Conservation (phyloP, 2,113 vertebrate species). For the Choloepus hoffmanni region DNA sequence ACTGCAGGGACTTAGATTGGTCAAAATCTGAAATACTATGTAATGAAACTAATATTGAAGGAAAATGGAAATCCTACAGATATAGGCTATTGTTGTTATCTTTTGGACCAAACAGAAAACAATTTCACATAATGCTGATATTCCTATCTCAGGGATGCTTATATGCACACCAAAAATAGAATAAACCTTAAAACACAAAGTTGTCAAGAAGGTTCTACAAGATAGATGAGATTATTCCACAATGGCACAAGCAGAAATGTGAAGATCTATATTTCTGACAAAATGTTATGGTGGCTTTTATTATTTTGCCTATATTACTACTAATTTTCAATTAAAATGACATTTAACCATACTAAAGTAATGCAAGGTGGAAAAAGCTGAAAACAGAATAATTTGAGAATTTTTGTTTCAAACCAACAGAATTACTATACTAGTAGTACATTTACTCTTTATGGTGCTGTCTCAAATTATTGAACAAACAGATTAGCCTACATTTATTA, state of each 20-base stretch:
- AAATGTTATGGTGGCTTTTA: not conserved
- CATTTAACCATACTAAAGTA: not conserved
- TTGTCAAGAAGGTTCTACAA: not conserved
- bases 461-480: constrained; percentile 45
- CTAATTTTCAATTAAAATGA: not conserved
- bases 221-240: not conserved
- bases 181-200: not conserved
- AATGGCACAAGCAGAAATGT: not conserved
- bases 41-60: not conserved
- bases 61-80: not conserved
- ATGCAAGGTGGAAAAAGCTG: not conserved
- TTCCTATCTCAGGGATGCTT: not conserved
- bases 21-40: not conserved
- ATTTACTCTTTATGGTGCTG: not conserved
- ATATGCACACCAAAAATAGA: not conserved
- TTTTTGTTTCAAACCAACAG: not conserved
- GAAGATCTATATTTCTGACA: not conserved
- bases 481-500: constrained; percentile 23
- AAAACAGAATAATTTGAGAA: not conserved
- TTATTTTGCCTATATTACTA: not conserved
- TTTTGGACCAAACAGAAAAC: not conserved
- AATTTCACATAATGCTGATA: not conserved
- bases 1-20: not conserved
- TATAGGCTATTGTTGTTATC: not conserved
- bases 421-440: not conserved